These are phyloP conservation scores for Ahaetulla prasina DNA, from an alignment of 2,113 vertebrate genomes.

Conservation along the genomic window DNA sequence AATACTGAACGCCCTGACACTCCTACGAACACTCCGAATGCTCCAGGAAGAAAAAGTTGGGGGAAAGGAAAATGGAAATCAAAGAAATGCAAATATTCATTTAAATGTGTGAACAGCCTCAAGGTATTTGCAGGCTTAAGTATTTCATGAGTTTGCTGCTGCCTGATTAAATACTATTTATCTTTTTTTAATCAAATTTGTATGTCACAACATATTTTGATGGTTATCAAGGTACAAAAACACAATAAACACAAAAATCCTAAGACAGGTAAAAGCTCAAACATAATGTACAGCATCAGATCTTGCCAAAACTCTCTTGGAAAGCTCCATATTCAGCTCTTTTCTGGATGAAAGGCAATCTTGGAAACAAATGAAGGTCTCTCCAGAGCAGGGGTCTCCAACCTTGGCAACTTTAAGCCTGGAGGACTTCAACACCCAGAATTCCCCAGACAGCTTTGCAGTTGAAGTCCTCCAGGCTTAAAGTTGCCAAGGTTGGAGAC, in stretches of 20 bases:
- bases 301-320: neutral
- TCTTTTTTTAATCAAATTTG: neutral
- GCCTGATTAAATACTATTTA: neutral
- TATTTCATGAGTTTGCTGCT: rapidly evolving
- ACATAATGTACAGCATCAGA: neutral
- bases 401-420: too few relatives aligned
- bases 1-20: slow-evolving; percentile 93
- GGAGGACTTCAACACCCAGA: too few relatives aligned
- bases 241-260: neutral
- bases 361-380: neutral
- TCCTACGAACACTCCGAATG: slow-evolving; percentile 95
- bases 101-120: slow-evolving; percentile 97
- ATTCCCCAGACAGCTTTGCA: too few relatives aligned
- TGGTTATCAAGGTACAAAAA: neutral
- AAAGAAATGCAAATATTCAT: slow-evolving; percentile 99
- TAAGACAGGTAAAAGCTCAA: neutral
- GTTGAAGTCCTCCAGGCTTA: too few relatives aligned
- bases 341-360: neutral
- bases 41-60: slow-evolving; percentile 96
- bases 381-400: too few relatives aligned
- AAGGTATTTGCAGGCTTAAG: slow-evolving; percentile 72
- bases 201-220: neutral
- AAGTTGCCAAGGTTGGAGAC: too few relatives aligned
- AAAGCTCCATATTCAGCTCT: neutral
- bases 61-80: slow-evolving; percentile 99